Conservation (phyloP, 2,888 invertebrate genomes). For the Dilophus febrilis region DNA sequence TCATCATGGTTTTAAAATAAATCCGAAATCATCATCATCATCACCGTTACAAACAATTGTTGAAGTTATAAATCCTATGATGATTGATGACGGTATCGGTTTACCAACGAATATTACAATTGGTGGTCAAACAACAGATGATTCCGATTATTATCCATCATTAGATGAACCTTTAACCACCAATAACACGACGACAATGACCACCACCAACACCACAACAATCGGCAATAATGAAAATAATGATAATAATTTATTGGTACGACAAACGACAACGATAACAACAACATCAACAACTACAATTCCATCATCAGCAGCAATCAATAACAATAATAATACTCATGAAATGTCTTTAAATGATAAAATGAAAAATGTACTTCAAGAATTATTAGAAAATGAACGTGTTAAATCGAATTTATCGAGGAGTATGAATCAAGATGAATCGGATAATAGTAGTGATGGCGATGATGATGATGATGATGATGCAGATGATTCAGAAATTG, state of each 20-base stretch:
- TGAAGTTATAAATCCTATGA: conserved; percentile 29
- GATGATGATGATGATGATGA: conserved; percentile 10
- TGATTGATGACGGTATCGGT: conserved; percentile 23
- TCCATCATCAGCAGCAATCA: conserved; percentile 14
- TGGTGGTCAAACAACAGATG: conserved; percentile 20
- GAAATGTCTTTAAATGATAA: conserved; percentile 30
- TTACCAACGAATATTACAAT: conserved; percentile 26
- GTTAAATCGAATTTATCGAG: conserved; percentile 31
- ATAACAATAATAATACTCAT: background rate
- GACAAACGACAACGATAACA: conserved; percentile 7
- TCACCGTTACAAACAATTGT: conserved; percentile 23
- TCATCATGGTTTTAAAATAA: background rate
- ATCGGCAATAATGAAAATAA: conserved; percentile 12
- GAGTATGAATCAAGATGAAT: conserved; percentile 22
- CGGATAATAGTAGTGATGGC: conserved; percentile 6
- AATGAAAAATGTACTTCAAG: conserved; percentile 32
- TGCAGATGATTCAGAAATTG: conserved; percentile 4
- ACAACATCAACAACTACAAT: background rate
- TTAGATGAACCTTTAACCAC: conserved; percentile 12
- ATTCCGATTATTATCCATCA: conserved; percentile 19
- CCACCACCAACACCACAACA: no score
- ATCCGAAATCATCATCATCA: no score
- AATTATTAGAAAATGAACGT: conserved; percentile 27
- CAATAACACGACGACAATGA: conserved; percentile 2
- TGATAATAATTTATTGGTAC: conserved; percentile 5